phyloP scores from a whole-genome alignment of 2,888 invertebrate genomes.

The Acrobasis consociella region DNA sequence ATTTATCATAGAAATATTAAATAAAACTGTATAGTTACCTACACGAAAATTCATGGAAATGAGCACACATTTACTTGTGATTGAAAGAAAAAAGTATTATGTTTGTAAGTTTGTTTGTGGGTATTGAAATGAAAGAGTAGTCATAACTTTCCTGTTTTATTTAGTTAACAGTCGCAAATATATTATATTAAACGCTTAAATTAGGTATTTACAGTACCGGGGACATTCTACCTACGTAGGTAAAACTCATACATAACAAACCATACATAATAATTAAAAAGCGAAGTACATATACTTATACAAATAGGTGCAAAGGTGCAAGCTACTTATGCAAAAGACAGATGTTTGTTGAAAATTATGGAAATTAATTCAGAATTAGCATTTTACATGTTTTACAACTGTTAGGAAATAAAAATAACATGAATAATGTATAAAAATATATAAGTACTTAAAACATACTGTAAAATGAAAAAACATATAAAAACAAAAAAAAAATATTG shows the following conservation, averaged over 20 bases:
- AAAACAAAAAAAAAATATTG: constrained; percentile 41
- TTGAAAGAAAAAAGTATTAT: neutral
- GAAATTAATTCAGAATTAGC: constrained; percentile 25
- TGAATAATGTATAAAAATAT: constrained; percentile 27
- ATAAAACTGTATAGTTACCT: too few relatives aligned
- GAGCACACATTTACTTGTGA: neutral
- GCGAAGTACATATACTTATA: constrained; percentile 59
- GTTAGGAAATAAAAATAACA: constrained; percentile 36
- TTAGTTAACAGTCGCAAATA: constrained; percentile 80
- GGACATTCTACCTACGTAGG: constrained; percentile 80
- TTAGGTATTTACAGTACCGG: constrained; percentile 78
- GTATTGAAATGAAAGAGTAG: constrained; percentile 40
- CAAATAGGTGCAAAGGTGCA: constrained; percentile 45
- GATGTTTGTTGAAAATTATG: constrained; percentile 23
- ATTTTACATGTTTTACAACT: neutral
- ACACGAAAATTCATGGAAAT: too few relatives aligned
- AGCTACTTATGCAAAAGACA: constrained; percentile 28
- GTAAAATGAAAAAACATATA: constrained; percentile 33
- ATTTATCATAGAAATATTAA: too few relatives aligned
- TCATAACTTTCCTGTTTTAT: constrained; percentile 64
- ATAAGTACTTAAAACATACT: constrained; percentile 1
- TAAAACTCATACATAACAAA: constrained; percentile 74
- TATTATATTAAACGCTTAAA: constrained; percentile 72
- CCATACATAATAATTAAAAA: constrained; percentile 69
- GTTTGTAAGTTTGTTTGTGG: neutral